Conservation (phyloP, 2,797 vertebrate genomes). For the Sebastes kiyomatsui region DNA sequence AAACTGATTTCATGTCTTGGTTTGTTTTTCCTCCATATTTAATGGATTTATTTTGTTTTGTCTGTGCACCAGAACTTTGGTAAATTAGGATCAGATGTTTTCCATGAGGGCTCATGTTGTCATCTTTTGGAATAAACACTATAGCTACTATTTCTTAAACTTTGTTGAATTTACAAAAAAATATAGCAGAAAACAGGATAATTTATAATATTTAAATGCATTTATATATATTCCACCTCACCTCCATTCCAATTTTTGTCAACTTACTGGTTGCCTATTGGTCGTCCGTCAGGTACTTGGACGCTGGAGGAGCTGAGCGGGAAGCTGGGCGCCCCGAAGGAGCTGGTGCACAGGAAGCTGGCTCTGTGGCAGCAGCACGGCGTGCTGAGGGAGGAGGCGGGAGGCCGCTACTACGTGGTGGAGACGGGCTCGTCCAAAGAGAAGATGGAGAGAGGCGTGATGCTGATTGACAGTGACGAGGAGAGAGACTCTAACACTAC, state of each 20-base stretch:
- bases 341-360: constrained; percentile 90
- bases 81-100: too few relatives aligned
- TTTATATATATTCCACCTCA: not conserved
- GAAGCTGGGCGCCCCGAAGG: constrained; percentile 88
- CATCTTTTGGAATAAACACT: too few relatives aligned
- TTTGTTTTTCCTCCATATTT: not conserved
- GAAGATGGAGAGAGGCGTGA: constrained; percentile 86
- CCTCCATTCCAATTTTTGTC: too few relatives aligned
- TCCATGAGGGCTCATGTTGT: too few relatives aligned
- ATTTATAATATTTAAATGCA: not conserved
- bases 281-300: constrained; percentile 84
- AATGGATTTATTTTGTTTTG: too few relatives aligned
- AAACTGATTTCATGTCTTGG: not conserved
- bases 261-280: not conserved
- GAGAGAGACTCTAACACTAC: constrained; percentile 97
- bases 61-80: not conserved
- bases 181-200: not conserved
- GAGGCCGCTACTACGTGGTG: constrained; percentile 88
- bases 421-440: constrained; percentile 92
- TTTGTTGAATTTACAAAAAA: too few relatives aligned
- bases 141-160: too few relatives aligned
- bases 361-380: constrained; percentile 97
- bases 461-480: constrained; percentile 95
- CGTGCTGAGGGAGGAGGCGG: constrained; percentile 89
- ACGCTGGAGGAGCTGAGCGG: constrained; percentile 90